Evolutionary conservation across 2,888 invertebrate genomes (phyloP).

Genomic region (Polydrusus pterygomalis): DNA sequence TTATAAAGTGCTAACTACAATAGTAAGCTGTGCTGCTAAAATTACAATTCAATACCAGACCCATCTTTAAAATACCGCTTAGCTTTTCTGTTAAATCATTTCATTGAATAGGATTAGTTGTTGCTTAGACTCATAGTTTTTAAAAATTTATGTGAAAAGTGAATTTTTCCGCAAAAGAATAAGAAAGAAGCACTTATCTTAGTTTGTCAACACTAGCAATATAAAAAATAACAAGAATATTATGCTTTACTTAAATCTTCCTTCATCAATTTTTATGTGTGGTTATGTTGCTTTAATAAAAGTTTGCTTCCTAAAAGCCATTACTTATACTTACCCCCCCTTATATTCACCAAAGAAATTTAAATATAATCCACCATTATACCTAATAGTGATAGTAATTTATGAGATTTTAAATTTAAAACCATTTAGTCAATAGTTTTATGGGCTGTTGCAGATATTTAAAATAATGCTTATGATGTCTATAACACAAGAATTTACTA

Average conservation of each 20-base stretch:
- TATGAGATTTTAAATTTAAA: too few species aligned
- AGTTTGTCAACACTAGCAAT: conserved; percentile 5
- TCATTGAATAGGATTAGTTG: conserved; percentile 48
- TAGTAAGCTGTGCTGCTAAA: too few species aligned
- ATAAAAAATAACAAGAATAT: background rate
- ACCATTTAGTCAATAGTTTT: too few species aligned
- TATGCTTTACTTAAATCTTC: background rate
- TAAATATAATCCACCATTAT: too few species aligned
- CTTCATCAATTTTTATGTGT: conserved; percentile 15
- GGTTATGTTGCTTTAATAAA: conserved; percentile 31
- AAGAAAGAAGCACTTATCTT: background rate
- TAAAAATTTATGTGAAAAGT: background rate
- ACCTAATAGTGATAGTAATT: too few species aligned
- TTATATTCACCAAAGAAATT: too few species aligned
- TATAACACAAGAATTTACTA: too few species aligned
- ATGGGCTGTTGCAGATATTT: too few species aligned
- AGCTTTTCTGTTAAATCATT: conserved; percentile 6
- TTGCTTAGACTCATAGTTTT: conserved; percentile 19
- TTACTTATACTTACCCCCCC: too few species aligned
- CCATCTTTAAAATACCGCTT: background rate
- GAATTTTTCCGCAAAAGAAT: background rate
- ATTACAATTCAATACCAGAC: background rate
- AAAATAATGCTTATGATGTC: too few species aligned
- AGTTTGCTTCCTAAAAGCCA: background rate
- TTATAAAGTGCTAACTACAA: too few species aligned